phyloP scores from a whole-genome alignment of 2,113 vertebrate genomes.

The Piprites chloris region DNA sequence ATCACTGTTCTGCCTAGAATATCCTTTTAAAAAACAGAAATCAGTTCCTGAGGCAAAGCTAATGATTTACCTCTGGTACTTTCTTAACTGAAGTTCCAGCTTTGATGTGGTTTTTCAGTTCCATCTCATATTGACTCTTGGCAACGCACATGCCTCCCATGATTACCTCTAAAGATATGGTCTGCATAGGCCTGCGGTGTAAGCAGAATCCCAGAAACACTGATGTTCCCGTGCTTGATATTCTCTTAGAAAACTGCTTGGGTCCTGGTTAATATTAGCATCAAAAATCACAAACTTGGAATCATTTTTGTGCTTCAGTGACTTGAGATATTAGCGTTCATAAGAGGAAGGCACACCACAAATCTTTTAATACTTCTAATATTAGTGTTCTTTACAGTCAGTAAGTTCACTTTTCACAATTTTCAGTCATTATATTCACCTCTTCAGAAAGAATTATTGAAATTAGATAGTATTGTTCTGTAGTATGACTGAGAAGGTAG shows the following conservation, averaged over 20 bases:
- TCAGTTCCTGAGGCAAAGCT: not conserved
- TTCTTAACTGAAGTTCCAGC: not conserved
- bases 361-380: not conserved
- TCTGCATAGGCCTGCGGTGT: not conserved
- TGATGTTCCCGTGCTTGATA: not conserved
- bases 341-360: not conserved
- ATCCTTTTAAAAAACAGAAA: not conserved
- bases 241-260: not conserved
- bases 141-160: not conserved
- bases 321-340: not conserved
- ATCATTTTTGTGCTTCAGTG: not conserved
- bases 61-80: not conserved
- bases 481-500: not conserved
- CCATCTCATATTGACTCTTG: not conserved
- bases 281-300: not conserved
- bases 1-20: not conserved
- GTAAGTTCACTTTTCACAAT: conserved; percentile 7
- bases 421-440: not conserved
- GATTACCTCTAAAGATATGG: not conserved
- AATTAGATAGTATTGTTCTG: not conserved
- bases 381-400: conserved; percentile 25
- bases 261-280: not conserved
- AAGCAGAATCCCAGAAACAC: not conserved
- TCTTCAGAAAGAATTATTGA: conserved; percentile 5
- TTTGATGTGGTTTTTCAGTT: not conserved